Conservation (phyloP, 2,113 vertebrate species). For the Opisthocomus hoazin region DNA sequence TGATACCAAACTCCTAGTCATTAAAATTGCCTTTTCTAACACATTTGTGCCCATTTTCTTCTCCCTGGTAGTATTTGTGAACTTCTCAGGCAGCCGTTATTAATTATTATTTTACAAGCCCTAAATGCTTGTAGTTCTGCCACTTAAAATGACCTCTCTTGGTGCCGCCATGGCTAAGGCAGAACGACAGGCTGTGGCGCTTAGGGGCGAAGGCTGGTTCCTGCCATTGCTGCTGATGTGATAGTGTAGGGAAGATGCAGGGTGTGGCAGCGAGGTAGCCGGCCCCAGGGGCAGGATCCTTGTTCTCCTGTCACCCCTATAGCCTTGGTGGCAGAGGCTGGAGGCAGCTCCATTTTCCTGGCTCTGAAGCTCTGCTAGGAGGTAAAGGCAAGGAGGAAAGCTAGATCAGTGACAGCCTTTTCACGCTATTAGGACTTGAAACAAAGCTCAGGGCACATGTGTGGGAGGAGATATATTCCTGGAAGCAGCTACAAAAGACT, state of each 20-base stretch:
- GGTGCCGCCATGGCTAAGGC: fast-evolving
- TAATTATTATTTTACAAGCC: not conserved
- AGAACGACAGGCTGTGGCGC: not conserved
- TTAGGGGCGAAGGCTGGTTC: not conserved
- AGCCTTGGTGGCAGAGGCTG: not conserved
- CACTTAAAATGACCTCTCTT: not conserved
- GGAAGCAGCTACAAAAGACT: not conserved
- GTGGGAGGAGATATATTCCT: not conserved
- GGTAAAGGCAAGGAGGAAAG: not conserved
- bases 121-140: not conserved
- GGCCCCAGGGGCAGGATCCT: not conserved
- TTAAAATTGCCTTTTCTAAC: not conserved
- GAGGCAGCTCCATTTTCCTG: too few relatives aligned
- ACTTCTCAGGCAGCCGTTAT: not conserved
- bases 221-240: fast-evolving
- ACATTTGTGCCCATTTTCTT: not conserved
- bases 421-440: not conserved
- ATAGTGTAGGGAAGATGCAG: not conserved
- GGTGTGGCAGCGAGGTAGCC: not conserved
- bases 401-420: not conserved
- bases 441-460: not conserved
- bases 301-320: not conserved
- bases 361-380: not conserved
- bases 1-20: not conserved
- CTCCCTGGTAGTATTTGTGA: not conserved